Evolutionary conservation across 1,140 invertebrate genomes (phyloP), one percentile per base, ranked within the genome.

Genomic region (Drosophila subobscura): DNA sequence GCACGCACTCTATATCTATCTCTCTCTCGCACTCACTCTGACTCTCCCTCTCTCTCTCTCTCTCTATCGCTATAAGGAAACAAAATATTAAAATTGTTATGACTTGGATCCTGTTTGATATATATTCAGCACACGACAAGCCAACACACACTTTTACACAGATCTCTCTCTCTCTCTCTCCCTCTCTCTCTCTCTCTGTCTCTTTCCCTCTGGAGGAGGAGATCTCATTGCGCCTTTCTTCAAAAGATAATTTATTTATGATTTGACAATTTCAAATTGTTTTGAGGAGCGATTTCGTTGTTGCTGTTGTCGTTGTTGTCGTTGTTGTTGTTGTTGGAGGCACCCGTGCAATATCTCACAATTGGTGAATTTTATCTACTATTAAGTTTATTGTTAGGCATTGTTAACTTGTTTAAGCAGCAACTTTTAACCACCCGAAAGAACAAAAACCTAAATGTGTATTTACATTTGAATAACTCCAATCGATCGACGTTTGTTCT

Each of bases 71-170:
- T 41, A 64, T 27, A 65, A 47, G 27, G 41, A 65, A 49, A 52
- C 46, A 33, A 65, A 44, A 20, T 80, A 61, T 72, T 56, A 45
- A 68, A 70, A 68, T 80, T 71, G 44, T 64, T 64, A 65, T 65
- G 40, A 20, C 29, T 49, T 37, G 33, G 33, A 64, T 22, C 22
- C 16, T 72, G 61, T 72, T 80, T 54, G 50, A 42, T 65, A 52
- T 44, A 65, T 60, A 23, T 65, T 51, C 37, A 59, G 12, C 6
- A 44, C 16, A 45, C 33, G 50, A 41, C 44, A 14, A 41, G 27
- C 27, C 33, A 40, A 40, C 14, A 66, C 37, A 50, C 23, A 49
- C 40, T 63, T 42, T 44, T 54, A 40, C 42, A 53, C 14, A 56
- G 42, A 56, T 51, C 53, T 74, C 27, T 23, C 52, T 61, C 22